phyloP scores from a whole-genome alignment of 2,113 vertebrate species.

The Brachypodius melanocephalos region DNA sequence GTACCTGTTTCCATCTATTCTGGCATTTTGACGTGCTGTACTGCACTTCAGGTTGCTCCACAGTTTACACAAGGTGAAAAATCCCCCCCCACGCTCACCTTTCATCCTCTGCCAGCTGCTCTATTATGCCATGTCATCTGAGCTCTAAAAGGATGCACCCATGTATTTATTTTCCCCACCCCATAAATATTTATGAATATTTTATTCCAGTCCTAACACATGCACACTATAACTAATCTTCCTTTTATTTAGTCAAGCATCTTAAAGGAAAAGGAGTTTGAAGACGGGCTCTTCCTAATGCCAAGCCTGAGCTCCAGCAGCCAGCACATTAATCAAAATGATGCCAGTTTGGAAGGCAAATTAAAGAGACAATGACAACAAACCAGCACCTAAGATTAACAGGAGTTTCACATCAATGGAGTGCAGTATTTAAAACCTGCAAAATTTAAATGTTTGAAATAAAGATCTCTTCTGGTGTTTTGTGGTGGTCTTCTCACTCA shows the following conservation, averaged over 20 bases:
- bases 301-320: background rate
- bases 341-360: background rate
- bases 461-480: background rate
- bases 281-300: background rate
- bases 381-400: background rate
- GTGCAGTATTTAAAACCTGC: background rate
- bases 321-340: background rate
- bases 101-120: background rate
- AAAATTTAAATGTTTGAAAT: background rate
- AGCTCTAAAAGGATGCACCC: background rate
- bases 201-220: background rate
- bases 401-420: background rate
- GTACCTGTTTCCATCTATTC: background rate
- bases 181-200: slow-evolving; percentile 29
- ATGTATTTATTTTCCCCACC: background rate
- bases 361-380: background rate
- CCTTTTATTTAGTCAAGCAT: background rate
- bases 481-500: background rate
- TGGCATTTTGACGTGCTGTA: background rate
- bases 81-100: background rate
- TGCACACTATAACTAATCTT: background rate
- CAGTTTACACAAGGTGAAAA: background rate
- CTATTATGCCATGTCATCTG: background rate
- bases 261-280: background rate
- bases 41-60: fast-evolving